These are phyloP conservation scores for Myanophis thanlyinensis DNA, from an alignment of 2,113 vertebrate genomes.

Conservation along the genomic window DNA sequence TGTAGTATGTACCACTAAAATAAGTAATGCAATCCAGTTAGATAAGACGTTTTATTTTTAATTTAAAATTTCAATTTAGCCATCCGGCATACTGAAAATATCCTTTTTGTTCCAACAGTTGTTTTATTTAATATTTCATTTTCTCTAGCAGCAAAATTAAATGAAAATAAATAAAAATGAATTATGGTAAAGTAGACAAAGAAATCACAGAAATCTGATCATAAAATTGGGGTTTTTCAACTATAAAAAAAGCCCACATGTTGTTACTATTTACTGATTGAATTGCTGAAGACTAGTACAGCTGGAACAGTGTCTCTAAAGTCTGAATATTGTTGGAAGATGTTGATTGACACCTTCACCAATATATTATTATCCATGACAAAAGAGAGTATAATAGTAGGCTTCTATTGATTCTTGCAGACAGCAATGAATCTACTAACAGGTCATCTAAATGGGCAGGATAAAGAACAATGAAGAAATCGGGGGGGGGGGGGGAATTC, in stretches of 20 bases:
- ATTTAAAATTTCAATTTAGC: neutral
- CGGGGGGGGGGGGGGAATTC: slow-evolving; percentile 60
- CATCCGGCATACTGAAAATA: neutral
- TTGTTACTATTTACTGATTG: neutral
- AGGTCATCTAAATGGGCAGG: slow-evolving; percentile 34
- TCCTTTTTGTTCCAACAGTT: neutral
- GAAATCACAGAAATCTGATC: neutral
- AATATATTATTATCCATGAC: neutral
- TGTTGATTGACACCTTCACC: neutral
- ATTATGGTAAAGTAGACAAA: neutral
- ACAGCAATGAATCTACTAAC: slow-evolving; percentile 56
- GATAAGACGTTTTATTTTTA: neutral
- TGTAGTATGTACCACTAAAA: neutral
- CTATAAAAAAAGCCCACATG: neutral
- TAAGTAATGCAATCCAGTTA: neutral
- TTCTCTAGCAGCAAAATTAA: neutral
- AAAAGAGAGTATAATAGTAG: neutral
- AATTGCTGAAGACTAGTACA: neutral
- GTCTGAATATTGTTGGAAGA: neutral
- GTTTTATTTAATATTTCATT: neutral
- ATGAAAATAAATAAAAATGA: neutral
- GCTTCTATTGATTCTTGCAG: slow-evolving; percentile 17
- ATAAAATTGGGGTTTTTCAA: neutral
- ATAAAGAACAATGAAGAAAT: slow-evolving; percentile 53
- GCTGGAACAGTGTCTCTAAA: neutral